phyloP scores from a whole-genome alignment of 2,888 invertebrate genomes.

The Campaea margaritaria region DNA sequence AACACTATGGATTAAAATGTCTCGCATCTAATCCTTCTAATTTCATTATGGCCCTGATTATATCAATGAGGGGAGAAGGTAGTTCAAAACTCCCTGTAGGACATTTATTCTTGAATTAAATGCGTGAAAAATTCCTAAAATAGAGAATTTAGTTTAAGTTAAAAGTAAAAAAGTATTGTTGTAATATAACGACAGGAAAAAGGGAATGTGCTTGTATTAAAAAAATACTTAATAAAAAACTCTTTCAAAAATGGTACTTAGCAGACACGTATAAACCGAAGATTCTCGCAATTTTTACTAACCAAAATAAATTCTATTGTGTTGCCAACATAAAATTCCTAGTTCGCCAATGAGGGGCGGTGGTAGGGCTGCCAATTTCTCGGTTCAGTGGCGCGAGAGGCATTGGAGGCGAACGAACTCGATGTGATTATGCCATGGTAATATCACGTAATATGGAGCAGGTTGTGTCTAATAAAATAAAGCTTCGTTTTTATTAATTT shows the following conservation, averaged over 20 bases:
- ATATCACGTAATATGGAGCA: constrained; percentile 13
- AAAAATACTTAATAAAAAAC: too few relatives aligned
- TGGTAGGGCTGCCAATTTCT: constrained; percentile 59
- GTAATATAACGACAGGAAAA: too few relatives aligned
- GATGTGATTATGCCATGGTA: constrained; percentile 46
- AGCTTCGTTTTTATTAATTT: constrained; percentile 24
- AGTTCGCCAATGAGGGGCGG: constrained; percentile 45
- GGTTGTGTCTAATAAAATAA: constrained; percentile 11
- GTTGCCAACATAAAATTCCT: constrained; percentile 53
- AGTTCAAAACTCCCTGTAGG: too few relatives aligned
- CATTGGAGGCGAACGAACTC: constrained; percentile 55
- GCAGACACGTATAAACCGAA: constrained; percentile 8
- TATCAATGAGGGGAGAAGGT: too few relatives aligned
- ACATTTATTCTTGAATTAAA: too few relatives aligned
- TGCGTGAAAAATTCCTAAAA: too few relatives aligned
- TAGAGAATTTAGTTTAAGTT: too few relatives aligned
- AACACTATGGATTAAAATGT: too few relatives aligned
- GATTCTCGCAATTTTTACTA: constrained; percentile 29
- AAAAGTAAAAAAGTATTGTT: too few relatives aligned
- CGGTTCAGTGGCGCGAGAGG: constrained; percentile 59
- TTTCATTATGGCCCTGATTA: too few relatives aligned
- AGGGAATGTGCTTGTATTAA: too few relatives aligned
- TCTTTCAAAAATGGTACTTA: background rate
- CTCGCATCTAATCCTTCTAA: too few relatives aligned
- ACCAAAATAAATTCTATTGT: constrained; percentile 43